Evolutionary conservation across 2,888 invertebrate genomes (phyloP).

Genomic region (Ennomos fuscantarius): DNA sequence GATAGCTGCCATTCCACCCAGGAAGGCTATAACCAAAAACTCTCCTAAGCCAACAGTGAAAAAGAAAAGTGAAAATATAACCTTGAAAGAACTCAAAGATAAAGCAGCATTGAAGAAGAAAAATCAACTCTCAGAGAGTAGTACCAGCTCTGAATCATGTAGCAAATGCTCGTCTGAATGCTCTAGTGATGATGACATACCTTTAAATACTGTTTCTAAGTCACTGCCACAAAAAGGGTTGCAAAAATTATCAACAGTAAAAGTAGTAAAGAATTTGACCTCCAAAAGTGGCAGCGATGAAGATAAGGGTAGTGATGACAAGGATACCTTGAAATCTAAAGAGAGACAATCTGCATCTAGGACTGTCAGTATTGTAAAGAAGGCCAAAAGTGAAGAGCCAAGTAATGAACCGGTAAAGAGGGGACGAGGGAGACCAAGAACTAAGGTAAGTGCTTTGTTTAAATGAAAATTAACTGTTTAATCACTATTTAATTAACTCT

Average conservation of each 20-base stretch:
- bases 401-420: constrained; percentile 59
- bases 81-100: constrained; percentile 47
- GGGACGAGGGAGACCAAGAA: constrained; percentile 68
- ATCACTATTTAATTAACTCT: no score
- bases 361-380: constrained; percentile 62
- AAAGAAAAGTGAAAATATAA: constrained; percentile 64
- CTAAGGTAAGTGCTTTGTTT: constrained; percentile 67
- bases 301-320: constrained; percentile 58
- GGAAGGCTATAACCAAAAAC: constrained; percentile 68
- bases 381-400: constrained; percentile 69
- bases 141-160: constrained; percentile 81
- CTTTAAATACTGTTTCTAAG: constrained; percentile 74
- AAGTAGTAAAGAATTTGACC: constrained; percentile 48
- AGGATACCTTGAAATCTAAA: constrained; percentile 64
- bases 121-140: constrained; percentile 68
- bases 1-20: constrained; percentile 85
- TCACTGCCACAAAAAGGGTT: constrained; percentile 64
- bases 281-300: constrained; percentile 70
- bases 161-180: constrained; percentile 79
- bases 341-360: constrained; percentile 67
- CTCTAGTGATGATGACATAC: constrained; percentile 78
- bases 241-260: constrained; percentile 49
- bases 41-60: constrained; percentile 66
- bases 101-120: constrained; percentile 57
- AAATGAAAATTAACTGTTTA: no score